Base-by-base conservation (phyloP, 2,888 invertebrate genomes). In the Apodemia arnacis region DNA sequence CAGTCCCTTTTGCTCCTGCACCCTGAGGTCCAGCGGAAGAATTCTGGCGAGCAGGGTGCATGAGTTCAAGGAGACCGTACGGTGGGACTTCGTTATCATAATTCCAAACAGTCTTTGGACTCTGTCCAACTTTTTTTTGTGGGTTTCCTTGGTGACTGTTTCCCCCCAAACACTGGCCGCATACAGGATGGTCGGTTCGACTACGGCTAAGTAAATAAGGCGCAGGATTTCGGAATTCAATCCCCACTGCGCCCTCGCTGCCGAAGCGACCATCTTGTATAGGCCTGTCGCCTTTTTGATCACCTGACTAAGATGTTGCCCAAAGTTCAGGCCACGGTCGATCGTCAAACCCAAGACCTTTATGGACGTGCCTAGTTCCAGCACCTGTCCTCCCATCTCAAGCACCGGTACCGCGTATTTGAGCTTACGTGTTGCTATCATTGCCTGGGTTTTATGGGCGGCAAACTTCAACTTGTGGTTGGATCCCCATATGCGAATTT, bases 381-480 rank as follows among this genome's bases (percentile, higher is more conserved):
- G 31, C 0, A 0, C 4, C 4, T 27, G 34, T 4, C 80, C 83
- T 0, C 49, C 83, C 81, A 90, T 85, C 2, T 1, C 18, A 24
- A 91, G 7, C 1, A 13, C 63, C 5, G 90, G 90, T 10, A 7
- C 41, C 15, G 77, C 66, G 13, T 63, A 86, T 27, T 90, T 90
- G 0, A 87, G 18, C 21, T 84, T 89, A 0, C 77, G 84, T 0
- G 91, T 92, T 0, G 89, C 18, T 0, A 87, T 8, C 31, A 90
- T 84, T 0, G 80, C 82, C 1, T 80, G 72, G 0, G 89, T 91
- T 44, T 91, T 91, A 0, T 90, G 90, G 0, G 91, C 34, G 0
- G 90, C 86, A 54, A 91, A 90, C 27, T 41, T 87, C 0, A 92
- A n/a, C 34, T 90, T 91, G 18, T 83, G 75, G 3, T 38, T 15